Evolutionary conservation across 2,888 invertebrate species (phyloP), one percentile per base, ranked within the genome.

Genomic region (Eupithecia insigniata): DNA sequence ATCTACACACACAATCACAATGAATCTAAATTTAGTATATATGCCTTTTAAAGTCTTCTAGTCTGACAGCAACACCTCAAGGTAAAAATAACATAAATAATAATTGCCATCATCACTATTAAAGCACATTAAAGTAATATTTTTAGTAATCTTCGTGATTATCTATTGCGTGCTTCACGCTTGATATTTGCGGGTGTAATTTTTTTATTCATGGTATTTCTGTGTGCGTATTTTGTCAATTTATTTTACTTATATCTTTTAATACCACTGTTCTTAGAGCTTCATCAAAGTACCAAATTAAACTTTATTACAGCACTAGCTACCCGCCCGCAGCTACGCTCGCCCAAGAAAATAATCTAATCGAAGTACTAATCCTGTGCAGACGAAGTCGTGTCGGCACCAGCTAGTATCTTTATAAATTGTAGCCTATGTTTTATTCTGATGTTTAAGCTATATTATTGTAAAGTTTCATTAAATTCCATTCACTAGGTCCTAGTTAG

Each of bases 151-250:
- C 28, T 73, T 76, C 78, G 79, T 79, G 79, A 77, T 72, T 67
- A 71, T 66, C 73, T 72, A 32, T 72, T 32, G 77, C 78, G 76
- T 80, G 79, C 70, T 70, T 75, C 76, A 75, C 73, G 79, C 73
- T n/a, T 16, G 32, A 62, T 32, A 64, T 7, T 10, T 22, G 43
- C 43, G 7, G n/a, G 16, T 62, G 6, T 14, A 22, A 16, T 61
- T 64, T 34, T 36, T 36, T 62, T 34, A 12, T 60, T 14, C 6
- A 55, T 16, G 2, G 8, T 46, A n/a, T 22, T 16, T 30, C 7
- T 6, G 5, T 18, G 30, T 60, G 7, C 36, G 8, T 55, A 43
- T 55, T 1, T 51, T 26, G 8, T 1, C 5, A 51, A 51, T 4
- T 46, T 22, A 51, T 10, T 22, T 22, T 12, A 22, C 0, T 12